A percentile compares a stretch with the other conserved stretches of the same genome.
phyloP scores from a whole-genome alignment of 37 sponge, comb jelly and placozoan species.

The Hexactinellida sp. region DNA sequence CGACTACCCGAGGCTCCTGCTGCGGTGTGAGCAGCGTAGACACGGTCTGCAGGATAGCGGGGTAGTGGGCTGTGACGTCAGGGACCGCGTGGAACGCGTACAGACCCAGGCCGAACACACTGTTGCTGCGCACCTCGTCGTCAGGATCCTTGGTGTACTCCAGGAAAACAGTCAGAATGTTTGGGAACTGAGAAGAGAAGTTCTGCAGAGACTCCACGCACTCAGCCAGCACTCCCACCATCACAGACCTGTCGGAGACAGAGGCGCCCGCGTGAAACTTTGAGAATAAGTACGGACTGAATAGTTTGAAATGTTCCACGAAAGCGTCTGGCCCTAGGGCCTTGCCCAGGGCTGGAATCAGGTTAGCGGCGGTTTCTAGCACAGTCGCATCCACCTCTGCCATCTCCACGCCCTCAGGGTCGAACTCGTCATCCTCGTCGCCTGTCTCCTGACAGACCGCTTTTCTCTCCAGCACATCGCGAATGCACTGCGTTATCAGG shows the following conservation, averaged over 20 bases:
- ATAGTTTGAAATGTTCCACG: neutral
- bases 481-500: neutral
- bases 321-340: neutral
- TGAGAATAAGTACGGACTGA: neutral
- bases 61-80: conserved; percentile 36
- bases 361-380: neutral
- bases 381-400: neutral
- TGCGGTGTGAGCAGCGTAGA: conserved; percentile 31
- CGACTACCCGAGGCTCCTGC: conserved; percentile 31
- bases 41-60: conserved; percentile 40
- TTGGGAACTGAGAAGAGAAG: neutral
- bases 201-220: conserved; percentile 4
- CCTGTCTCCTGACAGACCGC: neutral
- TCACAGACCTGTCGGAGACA: neutral
- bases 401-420: neutral
- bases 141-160: conserved; percentile 21
- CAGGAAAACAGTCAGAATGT: conserved; percentile 32
- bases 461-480: neutral
- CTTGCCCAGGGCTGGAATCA: neutral
- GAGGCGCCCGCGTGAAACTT: neutral
- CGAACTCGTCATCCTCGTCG: neutral
- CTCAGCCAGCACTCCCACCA: neutral
- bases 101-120: conserved; percentile 69
- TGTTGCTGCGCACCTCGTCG: conserved; percentile 75
- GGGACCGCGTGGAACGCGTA: conserved; percentile 38